These are phyloP conservation scores for western clawed frog (Xenopus tropicalis) DNA, from an alignment of 2,113 vertebrate genomes.

Conservation along the genomic window DNA sequence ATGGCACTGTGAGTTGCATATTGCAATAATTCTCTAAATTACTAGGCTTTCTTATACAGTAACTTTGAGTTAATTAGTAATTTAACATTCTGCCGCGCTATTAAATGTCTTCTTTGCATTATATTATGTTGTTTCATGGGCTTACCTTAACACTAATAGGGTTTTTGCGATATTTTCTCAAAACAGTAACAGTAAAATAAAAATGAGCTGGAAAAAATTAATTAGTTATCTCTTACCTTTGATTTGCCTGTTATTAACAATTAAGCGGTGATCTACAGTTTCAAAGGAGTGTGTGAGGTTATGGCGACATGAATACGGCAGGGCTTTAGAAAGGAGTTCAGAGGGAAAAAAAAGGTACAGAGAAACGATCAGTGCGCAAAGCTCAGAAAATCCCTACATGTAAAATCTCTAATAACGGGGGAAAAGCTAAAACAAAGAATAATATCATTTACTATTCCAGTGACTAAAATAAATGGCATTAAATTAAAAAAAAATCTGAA, in stretches of 20 bases:
- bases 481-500: too few relatives aligned
- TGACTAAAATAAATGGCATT: too few relatives aligned
- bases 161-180: constrained; percentile 81
- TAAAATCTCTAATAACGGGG: neutral
- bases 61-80: constrained; percentile 82
- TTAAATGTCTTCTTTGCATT: constrained; percentile 86
- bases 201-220: constrained; percentile 71
- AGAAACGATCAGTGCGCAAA: constrained; percentile 46
- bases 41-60: constrained; percentile 77
- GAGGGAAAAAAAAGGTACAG: constrained; percentile 46
- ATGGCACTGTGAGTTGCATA: constrained; percentile 71
- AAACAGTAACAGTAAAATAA: constrained; percentile 83
- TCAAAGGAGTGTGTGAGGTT: constrained; percentile 56
- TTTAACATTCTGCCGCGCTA: constrained; percentile 79
- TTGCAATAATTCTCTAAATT: constrained; percentile 83
- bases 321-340: constrained; percentile 50
- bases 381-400: neutral
- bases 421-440: neutral
- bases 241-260: constrained; percentile 80
- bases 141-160: constrained; percentile 84
- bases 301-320: constrained; percentile 46
- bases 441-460: neutral
- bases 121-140: constrained; percentile 83
- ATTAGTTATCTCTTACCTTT: constrained; percentile 78
- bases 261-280: constrained; percentile 63